Evolutionary conservation across 2,888 invertebrate genomes (phyloP), one percentile per base, ranked within the genome.

Genomic region (Anagyrus pseudococci): DNA sequence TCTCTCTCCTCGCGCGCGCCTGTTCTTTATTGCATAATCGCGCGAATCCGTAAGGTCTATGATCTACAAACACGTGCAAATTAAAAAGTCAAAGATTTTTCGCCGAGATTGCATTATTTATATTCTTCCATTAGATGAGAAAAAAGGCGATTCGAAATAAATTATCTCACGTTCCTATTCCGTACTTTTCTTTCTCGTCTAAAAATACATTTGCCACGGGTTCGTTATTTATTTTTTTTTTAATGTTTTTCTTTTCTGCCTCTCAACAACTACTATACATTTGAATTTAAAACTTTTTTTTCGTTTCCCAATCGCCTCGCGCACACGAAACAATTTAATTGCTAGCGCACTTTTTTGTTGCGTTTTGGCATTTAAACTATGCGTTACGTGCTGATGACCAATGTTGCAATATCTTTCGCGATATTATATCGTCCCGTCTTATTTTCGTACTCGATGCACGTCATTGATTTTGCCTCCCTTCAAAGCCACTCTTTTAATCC

Each of bases 51-150:
- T 67, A 67, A 70, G 73, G 71, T 73, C 73, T 71, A 69, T 72
- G 73, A 71, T 72, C 71, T 62, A 65, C 37, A 57, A 58, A 64
- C 74, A 71, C 74, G 71, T 70, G 71, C 69, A 59, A 46, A n/a
- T n/a, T n/a, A n/a, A n/a, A n/a, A n/a, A n/a, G n/a, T n/a, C n/a
- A n/a, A n/a, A n/a, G n/a, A n/a, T n/a, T n/a, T n/a, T n/a, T n/a
- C n/a, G n/a, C n/a, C n/a, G n/a, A n/a, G n/a, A n/a, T n/a, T n/a
- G n/a, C n/a, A n/a, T n/a, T n/a, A n/a, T n/a, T n/a, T n/a, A n/a
- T n/a, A n/a, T n/a, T n/a, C n/a, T n/a, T n/a, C n/a, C 29, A 10
- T 29, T 29, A 10, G 4, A 10, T 29, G 4, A 29, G 4, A 29
- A 29, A 29, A 29, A 4, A 29, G 6, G 10, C 29, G 10, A 4